Percentiles rank a stretch among this genome's conserved stretches.
phyloP scores from a whole-genome alignment of 2,113 vertebrate species.

The Apteryx mantelli region DNA sequence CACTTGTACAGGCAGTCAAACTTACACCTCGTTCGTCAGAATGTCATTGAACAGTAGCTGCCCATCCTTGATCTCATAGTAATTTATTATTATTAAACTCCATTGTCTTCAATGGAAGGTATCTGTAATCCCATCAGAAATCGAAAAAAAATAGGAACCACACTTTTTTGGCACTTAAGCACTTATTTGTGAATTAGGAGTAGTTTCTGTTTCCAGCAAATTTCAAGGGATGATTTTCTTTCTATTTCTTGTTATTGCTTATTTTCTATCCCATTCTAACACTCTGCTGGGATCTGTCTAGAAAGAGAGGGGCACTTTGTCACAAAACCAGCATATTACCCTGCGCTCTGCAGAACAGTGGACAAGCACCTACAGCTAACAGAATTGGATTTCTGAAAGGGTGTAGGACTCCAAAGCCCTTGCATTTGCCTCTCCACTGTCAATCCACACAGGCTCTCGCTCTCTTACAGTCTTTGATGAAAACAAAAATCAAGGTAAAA shows the following conservation, averaged over 20 bases:
- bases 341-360: neutral
- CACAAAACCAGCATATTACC: rapidly evolving
- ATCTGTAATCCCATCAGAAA: neutral
- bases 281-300: too few species aligned
- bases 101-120: neutral
- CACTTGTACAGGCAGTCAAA: neutral
- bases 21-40: neutral
- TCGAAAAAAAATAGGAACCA: neutral
- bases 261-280: neutral
- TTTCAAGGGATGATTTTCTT: neutral
- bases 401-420: neutral
- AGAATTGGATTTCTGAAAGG: neutral
- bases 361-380: neutral
- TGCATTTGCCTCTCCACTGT: neutral
- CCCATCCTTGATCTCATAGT: neutral
- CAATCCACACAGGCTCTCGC: neutral
- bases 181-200: neutral
- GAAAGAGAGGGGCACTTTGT: neutral
- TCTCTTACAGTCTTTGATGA: neutral
- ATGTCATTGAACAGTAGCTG: neutral
- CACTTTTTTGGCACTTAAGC: neutral
- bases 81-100: neutral
- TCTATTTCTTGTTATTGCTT: neutral
- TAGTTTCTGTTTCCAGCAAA: neutral
- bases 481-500: slow-evolving; percentile 25